phyloP scores from a whole-genome alignment of 2,888 invertebrate genomes.

The Drosophila nr. perissopoda region DNA sequence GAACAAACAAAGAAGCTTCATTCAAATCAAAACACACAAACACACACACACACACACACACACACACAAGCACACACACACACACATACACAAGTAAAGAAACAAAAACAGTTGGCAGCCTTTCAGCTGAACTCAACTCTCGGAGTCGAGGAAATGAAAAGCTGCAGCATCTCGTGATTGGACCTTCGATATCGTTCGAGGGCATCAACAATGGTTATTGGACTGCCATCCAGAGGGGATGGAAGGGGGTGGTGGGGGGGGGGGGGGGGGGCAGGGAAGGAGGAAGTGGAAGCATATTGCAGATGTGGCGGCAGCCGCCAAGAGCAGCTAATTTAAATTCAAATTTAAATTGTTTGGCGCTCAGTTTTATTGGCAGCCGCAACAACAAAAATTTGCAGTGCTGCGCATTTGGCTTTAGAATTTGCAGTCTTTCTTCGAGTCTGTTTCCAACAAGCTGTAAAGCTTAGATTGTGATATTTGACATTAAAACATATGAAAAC shows the following conservation, averaged over 20 bases:
- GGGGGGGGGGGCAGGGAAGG: neutral
- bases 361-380: conserved; percentile 61
- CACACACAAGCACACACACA: neutral
- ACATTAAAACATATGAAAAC: neutral
- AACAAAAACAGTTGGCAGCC: conserved; percentile 45
- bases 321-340: conserved; percentile 77
- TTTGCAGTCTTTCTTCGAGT: conserved; percentile 5
- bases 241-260: neutral
- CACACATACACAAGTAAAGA: neutral
- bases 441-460: neutral
- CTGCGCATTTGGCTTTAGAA: conserved; percentile 21
- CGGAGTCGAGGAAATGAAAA: conserved; percentile 38
- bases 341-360: conserved; percentile 74
- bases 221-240: neutral
- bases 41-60: conserved; percentile 2
- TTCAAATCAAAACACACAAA: conserved; percentile 33
- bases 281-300: conserved; percentile 36
- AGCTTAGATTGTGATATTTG: neutral
- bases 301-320: conserved; percentile 55
- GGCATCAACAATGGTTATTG: conserved; percentile 62
- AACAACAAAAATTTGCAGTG: conserved; percentile 20
- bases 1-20: conserved; percentile 50
- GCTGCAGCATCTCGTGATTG: conserved; percentile 59
- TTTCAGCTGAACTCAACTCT: conserved; percentile 39
- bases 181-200: conserved; percentile 67